Percentiles rank a stretch among this genome's conserved stretches.
Conservation (phyloP, 2,888 invertebrate species). For the Emmelina monodactyla region DNA sequence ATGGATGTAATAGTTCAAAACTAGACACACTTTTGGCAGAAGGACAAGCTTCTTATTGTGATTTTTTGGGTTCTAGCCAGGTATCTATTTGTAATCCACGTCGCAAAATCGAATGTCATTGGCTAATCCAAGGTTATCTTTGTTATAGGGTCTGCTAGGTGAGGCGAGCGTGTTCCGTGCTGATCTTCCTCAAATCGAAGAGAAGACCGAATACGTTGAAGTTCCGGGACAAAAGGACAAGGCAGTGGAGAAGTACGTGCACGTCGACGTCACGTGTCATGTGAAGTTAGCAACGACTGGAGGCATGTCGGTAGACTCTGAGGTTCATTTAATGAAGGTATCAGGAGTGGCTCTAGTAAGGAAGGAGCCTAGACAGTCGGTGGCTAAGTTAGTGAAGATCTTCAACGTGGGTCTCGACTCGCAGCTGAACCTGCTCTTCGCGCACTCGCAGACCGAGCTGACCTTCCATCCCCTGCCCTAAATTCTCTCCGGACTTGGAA, state of each 20-base stretch:
- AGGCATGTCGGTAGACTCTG: conserved; percentile 62
- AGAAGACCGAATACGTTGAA: conserved; percentile 67
- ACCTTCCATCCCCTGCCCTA: conserved; percentile 68
- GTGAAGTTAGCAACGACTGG: conserved; percentile 68
- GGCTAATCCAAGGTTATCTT: too few relatives aligned
- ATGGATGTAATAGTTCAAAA: conserved; percentile 23
- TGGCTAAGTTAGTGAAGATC: conserved; percentile 66
- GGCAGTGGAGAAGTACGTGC: conserved; percentile 70
- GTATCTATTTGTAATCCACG: too few relatives aligned
- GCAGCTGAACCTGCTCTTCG: conserved; percentile 71
- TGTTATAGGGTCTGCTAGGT: conserved; percentile 60
- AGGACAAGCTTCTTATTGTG: conserved; percentile 27
- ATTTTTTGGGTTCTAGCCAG: conserved; percentile 27
- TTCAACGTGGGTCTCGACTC: conserved; percentile 75
- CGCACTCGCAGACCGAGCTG: conserved; percentile 70
- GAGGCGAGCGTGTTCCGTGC: conserved; percentile 74
- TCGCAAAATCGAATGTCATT: too few relatives aligned
- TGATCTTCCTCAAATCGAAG: conserved; percentile 72
- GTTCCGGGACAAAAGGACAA: conserved; percentile 48
- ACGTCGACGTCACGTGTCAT: conserved; percentile 74
- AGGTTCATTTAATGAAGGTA: conserved; percentile 71
- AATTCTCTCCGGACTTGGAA: conserved; percentile 28
- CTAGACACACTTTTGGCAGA: conserved; percentile 25
- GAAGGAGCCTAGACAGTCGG: conserved; percentile 63
- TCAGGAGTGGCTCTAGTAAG: conserved; percentile 72